A percentile compares a stretch with the other conserved stretches of the same genome.
Evolutionary conservation across 2,797 vertebrate species (phyloP).

Genomic region (Gymnocypris eckloni): DNA sequence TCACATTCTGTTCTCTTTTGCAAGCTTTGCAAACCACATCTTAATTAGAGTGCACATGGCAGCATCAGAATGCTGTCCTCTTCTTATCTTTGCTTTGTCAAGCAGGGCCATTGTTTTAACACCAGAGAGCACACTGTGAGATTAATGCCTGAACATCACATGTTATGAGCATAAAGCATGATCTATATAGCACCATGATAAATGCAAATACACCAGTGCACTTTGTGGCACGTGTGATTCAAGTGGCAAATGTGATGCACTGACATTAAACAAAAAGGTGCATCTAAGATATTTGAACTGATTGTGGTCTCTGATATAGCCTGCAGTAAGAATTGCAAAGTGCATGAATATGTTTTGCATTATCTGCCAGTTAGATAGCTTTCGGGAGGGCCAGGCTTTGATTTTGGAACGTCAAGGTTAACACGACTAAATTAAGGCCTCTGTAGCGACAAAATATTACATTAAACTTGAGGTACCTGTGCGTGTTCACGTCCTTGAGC

Average conservation of each 20-base stretch:
- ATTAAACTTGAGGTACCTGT: constrained; percentile 51
- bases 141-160: neutral
- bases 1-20: constrained; percentile 60
- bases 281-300: constrained; percentile 50
- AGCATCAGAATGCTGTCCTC: constrained; percentile 66
- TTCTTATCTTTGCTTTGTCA: constrained; percentile 34
- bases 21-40: constrained; percentile 72
- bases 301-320: constrained; percentile 53
- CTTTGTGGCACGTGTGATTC: constrained; percentile 14
- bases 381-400: constrained; percentile 7
- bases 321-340: constrained; percentile 53
- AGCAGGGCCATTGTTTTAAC: constrained; percentile 66
- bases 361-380: constrained; percentile 33
- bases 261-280: constrained; percentile 34
- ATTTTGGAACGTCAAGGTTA: constrained; percentile 36
- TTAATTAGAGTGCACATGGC: constrained; percentile 75
- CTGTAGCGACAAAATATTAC: constrained; percentile 39
- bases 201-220: constrained; percentile 11
- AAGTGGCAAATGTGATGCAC: constrained; percentile 13
- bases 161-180: neutral
- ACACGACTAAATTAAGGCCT: constrained; percentile 10
- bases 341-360: constrained; percentile 37
- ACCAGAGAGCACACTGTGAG: constrained; percentile 58
- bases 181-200: neutral
- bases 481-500: constrained; percentile 51